A percentile compares a stretch with the other conserved stretches of the same genome.
phyloP scores from a whole-genome alignment of 1,140 invertebrate species.

The Hypothenemus hampei region DNA sequence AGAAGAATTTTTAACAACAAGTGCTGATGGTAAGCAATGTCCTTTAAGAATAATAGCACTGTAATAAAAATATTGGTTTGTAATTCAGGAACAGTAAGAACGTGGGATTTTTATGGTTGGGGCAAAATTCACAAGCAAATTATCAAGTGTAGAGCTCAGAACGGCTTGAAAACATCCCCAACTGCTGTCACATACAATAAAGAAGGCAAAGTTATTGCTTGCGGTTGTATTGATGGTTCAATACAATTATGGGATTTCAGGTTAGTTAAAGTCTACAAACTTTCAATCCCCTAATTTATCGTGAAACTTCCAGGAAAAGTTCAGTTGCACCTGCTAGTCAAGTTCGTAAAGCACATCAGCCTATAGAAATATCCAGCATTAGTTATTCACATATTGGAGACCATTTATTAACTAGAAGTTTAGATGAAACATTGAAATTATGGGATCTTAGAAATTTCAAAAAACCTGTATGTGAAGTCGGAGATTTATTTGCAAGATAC shows the following conservation, averaged over 20 bases:
- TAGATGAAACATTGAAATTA: slow-evolving; percentile 92
- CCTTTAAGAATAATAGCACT: not conserved
- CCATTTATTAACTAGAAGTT: slow-evolving; percentile 73
- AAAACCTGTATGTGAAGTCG: slow-evolving; percentile 63
- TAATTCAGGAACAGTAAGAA: slow-evolving; percentile 62
- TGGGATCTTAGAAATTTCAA: slow-evolving; percentile 91
- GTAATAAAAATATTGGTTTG: not conserved
- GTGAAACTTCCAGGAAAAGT: slow-evolving; percentile 53
- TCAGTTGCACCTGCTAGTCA: slow-evolving; percentile 75
- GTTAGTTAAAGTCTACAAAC: not conserved
- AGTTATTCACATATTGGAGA: slow-evolving; percentile 85
- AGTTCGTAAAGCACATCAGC: slow-evolving; percentile 76
- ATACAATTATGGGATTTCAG: slow-evolving; percentile 96
- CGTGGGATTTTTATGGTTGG: slow-evolving; percentile 81
- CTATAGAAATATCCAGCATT: slow-evolving; percentile 77
- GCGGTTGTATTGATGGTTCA: slow-evolving; percentile 92
- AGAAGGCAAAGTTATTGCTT: slow-evolving; percentile 85
- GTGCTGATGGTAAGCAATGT: slow-evolving; percentile 66
- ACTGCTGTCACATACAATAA: slow-evolving; percentile 78
- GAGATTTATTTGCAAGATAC: slow-evolving; percentile 77
- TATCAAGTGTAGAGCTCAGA: slow-evolving; percentile 84
- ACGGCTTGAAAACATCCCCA: slow-evolving; percentile 85
- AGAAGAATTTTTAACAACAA: slow-evolving; percentile 92
- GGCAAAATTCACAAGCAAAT: slow-evolving; percentile 73
- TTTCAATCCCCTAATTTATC: not conserved